Conservation (phyloP, 2,797 vertebrate species). For the Zenarchopterus dispar region DNA sequence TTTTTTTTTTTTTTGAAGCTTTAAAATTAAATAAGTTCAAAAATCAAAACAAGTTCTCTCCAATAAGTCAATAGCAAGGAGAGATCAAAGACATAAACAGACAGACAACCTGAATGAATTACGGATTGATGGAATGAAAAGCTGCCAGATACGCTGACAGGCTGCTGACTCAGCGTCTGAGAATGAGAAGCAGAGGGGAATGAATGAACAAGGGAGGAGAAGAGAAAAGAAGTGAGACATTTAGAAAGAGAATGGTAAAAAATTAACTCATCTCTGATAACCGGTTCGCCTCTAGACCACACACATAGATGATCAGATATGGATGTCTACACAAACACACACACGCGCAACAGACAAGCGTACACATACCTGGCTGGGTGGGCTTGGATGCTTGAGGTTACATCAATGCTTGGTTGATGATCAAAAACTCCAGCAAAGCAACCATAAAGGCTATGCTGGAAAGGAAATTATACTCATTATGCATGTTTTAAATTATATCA, state of each 20-base stretch:
- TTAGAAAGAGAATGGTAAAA: slow-evolving; percentile 62
- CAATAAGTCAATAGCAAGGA: not conserved
- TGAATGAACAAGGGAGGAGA: slow-evolving; percentile 36
- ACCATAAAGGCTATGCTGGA: not conserved
- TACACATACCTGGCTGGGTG: slow-evolving; percentile 66
- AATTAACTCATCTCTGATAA: slow-evolving; percentile 70
- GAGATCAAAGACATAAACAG: slow-evolving; percentile 24
- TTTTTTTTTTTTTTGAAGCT: not conserved
- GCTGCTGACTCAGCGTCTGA: slow-evolving; percentile 73
- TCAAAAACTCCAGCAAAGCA: slow-evolving; percentile 13
- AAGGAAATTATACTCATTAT: not conserved
- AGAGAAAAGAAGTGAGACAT: slow-evolving; percentile 53
- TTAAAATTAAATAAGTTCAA: not conserved
- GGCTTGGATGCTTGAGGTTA: slow-evolving; percentile 53
- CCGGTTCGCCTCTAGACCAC: slow-evolving; percentile 79
- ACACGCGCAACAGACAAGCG: slow-evolving; percentile 16
- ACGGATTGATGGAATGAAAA: slow-evolving; percentile 41
- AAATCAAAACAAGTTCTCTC: not conserved
- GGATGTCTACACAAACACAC: slow-evolving; percentile 35
- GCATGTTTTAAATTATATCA: slow-evolving; percentile 1
- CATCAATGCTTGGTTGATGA: slow-evolving; percentile 20
- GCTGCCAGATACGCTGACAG: slow-evolving; percentile 57
- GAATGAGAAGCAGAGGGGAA: slow-evolving; percentile 60
- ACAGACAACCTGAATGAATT: slow-evolving; percentile 14
- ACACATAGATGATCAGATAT: slow-evolving; percentile 68